Conservation (phyloP, 2,888 invertebrate species). For the Heliconius erato region DNA sequence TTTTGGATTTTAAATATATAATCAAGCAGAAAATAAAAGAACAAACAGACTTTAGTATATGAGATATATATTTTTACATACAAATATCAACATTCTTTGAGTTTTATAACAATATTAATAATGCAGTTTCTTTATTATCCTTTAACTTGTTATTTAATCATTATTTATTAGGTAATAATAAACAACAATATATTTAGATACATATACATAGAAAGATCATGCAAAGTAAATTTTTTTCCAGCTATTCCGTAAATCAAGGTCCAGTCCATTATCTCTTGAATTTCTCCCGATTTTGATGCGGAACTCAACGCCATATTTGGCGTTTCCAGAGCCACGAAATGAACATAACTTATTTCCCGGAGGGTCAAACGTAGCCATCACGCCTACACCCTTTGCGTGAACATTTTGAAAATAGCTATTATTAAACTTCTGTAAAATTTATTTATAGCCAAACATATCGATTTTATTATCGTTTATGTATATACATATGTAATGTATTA, state of each 20-base stretch:
- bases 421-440: neutral
- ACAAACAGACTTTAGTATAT: neutral
- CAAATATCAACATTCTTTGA: constrained; percentile 28
- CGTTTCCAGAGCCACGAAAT: no score
- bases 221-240: neutral
- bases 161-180: no score
- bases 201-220: neutral
- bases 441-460: neutral
- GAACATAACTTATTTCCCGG: no score
- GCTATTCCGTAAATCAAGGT: no score
- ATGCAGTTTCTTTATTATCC: neutral
- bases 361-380: neutral
- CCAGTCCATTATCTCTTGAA: no score
- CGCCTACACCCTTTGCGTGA: neutral
- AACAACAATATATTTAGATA: no score
- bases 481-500: neutral
- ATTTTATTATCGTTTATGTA: no score
- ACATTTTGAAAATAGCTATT: neutral
- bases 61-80: constrained; percentile 38
- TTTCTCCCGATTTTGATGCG: no score
- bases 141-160: no score
- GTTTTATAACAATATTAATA: constrained; percentile 28
- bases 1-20: no score
- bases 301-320: no score
- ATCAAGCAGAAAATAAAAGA: neutral